A percentile compares a stretch with the other conserved stretches of the same genome.
These are phyloP conservation scores for Sycophila sp. DNA, from an alignment of 1,140 invertebrate genomes.

Conservation along the genomic window DNA sequence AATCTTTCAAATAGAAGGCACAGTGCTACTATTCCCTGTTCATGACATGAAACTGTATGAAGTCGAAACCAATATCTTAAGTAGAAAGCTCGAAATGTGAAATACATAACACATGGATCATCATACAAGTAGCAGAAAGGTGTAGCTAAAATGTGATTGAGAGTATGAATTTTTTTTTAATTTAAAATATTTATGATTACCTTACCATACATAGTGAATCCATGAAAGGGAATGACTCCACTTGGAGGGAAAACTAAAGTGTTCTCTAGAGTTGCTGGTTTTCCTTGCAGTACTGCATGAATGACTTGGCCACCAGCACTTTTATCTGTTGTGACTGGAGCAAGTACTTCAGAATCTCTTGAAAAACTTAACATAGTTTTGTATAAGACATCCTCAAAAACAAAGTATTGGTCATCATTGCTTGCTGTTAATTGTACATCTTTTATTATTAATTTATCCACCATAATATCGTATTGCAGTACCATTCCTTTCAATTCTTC, in stretches of 20 bases:
- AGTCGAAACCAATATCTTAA: conserved; percentile 90
- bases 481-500: conserved; percentile 85
- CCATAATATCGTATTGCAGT: conserved; percentile 89
- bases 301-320: conserved; percentile 65
- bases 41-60: conserved; percentile 91
- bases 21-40: conserved; percentile 84
- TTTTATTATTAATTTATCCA: conserved; percentile 94
- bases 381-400: conserved; percentile 95
- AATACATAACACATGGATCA: conserved; percentile 87
- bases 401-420: conserved; percentile 98
- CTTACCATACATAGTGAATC: conserved; percentile 96
- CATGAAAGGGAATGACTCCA: conserved; percentile 95
- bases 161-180: neutral
- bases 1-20: conserved; percentile 89
- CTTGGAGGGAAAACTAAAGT: conserved; percentile 90
- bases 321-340: conserved; percentile 70
- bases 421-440: conserved; percentile 95
- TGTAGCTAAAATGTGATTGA: conserved; percentile 73
- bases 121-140: conserved; percentile 95
- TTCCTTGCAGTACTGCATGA: conserved; percentile 76
- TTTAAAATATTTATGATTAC: neutral
- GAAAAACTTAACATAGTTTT: conserved; percentile 95
- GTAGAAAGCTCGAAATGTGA: conserved; percentile 91
- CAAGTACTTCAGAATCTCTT: conserved; percentile 84
- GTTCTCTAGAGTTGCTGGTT: conserved; percentile 73